Percentiles rank a stretch among this genome's conserved stretches.
phyloP scores from a whole-genome alignment of 2,797 vertebrate species.

The Malacoctenus gilli region DNA sequence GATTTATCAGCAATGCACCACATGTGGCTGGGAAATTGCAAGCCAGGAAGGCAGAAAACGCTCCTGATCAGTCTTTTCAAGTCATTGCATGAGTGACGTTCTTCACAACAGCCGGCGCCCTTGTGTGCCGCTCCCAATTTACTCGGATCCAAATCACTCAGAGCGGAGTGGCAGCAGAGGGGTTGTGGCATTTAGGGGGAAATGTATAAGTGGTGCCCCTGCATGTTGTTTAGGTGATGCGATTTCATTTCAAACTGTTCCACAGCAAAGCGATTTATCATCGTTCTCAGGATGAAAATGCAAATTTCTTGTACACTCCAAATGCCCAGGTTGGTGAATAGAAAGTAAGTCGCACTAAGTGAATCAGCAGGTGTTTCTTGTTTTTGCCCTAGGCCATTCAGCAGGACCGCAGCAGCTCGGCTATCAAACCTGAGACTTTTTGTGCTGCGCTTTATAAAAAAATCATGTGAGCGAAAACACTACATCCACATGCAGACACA shows the following conservation, averaged over 20 bases:
- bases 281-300: conserved; percentile 1
- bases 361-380: conserved; percentile 7
- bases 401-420: neutral
- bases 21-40: conserved; percentile 39
- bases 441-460: conserved; percentile 25
- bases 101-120: conserved; percentile 25
- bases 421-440: conserved; percentile 33
- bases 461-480: conserved; percentile 42
- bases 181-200: neutral
- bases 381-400: conserved; percentile 13
- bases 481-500: conserved; percentile 29
- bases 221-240: neutral
- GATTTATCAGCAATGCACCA: conserved; percentile 54
- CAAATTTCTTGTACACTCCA: neutral
- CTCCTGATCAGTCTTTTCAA: conserved; percentile 42
- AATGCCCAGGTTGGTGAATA: conserved; percentile 12
- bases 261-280: conserved; percentile 5
- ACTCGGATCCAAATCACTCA: conserved; percentile 14
- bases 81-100: conserved; percentile 38
- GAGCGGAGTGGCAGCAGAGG: too few species aligned
- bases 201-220: conserved; percentile 17
- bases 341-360: neutral
- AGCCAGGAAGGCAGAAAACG: conserved; percentile 22
- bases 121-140: conserved; percentile 29
- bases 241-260: conserved; percentile 12